Conservation (phyloP, 2,113 vertebrate species). For the Hoplias malabaricus region DNA sequence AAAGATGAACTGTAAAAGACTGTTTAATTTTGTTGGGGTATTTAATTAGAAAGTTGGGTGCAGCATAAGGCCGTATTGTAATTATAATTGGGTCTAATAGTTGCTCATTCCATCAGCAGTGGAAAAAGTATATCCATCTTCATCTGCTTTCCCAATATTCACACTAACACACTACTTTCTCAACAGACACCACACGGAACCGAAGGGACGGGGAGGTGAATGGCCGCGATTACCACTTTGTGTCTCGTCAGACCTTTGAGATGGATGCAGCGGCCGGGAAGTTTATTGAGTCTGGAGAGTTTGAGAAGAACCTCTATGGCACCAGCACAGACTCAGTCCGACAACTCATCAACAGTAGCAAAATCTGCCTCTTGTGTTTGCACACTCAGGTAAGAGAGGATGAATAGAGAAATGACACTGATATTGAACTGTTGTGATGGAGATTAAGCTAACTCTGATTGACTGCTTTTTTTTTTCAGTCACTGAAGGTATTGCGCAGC, state of each 20-base stretch:
- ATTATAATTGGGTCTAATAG: too few species aligned
- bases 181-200: conserved; percentile 88
- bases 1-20: too few species aligned
- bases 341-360: conserved; percentile 96
- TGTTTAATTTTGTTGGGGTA: too few species aligned
- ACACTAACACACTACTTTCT: conserved; percentile 8
- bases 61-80: too few species aligned
- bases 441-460: not conserved
- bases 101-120: too few species aligned
- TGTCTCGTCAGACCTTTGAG: conserved; percentile 92
- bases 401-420: not conserved
- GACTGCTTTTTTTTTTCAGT: conserved; percentile 68
- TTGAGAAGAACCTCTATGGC: conserved; percentile 97
- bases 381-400: conserved; percentile 86
- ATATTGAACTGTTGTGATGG: not conserved
- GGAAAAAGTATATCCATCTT: too few species aligned
- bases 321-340: conserved; percentile 93
- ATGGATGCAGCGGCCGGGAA: conserved; percentile 89
- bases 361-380: conserved; percentile 94
- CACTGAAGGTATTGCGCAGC: conserved; percentile 90
- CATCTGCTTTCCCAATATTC: not conserved
- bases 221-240: conserved; percentile 92
- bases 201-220: conserved; percentile 87
- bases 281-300: conserved; percentile 95
- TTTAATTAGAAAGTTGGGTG: too few species aligned